These are phyloP conservation scores for Alosa sapidissima DNA, from an alignment of 2,797 vertebrate species.

Conservation along the genomic window DNA sequence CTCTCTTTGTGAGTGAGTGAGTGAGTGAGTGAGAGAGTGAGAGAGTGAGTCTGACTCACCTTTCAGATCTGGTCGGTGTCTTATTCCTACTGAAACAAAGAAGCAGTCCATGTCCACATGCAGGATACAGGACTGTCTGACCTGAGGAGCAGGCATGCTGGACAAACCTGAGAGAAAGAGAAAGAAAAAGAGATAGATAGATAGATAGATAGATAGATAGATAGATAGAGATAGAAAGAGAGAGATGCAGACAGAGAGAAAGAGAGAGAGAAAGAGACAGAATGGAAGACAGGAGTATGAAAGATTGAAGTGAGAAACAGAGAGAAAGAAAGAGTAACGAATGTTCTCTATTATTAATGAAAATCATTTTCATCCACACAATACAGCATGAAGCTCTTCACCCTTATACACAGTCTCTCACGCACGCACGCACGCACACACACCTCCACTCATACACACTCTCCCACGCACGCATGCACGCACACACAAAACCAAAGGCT, in stretches of 20 bases:
- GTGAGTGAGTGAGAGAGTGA: background rate
- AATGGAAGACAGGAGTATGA: background rate
- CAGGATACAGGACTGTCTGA: conserved; percentile 84
- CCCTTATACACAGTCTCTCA: background rate
- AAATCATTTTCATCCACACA: background rate
- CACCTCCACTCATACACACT: background rate
- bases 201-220: too few species aligned
- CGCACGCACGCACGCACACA: background rate
- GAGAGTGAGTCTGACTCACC: conserved; percentile 58
- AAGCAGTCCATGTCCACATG: conserved; percentile 99
- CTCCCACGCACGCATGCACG: background rate
- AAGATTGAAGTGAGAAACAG: background rate
- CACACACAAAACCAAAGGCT: conserved; percentile 44
- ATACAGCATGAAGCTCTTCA: conserved; percentile 8
- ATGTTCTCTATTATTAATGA: background rate
- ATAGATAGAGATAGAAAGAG: too few species aligned
- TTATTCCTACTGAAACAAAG: conserved; percentile 96
- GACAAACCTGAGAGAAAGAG: conserved; percentile 32
- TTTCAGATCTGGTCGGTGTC: conserved; percentile 91
- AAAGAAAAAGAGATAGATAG: background rate
- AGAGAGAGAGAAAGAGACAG: background rate
- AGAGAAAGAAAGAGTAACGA: background rate
- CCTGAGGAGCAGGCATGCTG: conserved; percentile 56
- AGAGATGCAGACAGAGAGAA: background rate
- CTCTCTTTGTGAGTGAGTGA: too few species aligned